Evolutionary conservation across 2,888 invertebrate species (phyloP).

Genomic region (Tenthredo livida): DNA sequence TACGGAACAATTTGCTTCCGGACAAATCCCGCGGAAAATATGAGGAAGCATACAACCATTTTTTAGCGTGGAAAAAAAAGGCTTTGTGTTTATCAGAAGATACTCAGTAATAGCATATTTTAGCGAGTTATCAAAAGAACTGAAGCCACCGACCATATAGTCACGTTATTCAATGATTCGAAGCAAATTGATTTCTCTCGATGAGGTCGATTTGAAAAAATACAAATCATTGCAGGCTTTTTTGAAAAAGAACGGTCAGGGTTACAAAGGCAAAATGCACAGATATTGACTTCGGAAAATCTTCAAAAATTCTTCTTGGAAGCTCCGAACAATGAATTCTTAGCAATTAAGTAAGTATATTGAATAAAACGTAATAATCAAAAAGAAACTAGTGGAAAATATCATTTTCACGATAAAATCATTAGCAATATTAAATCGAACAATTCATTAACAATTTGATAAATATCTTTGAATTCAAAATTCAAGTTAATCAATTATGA

Average conservation of each 20-base stretch:
- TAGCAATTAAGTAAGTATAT: constrained; percentile 13
- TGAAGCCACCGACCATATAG: not conserved
- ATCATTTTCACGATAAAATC: not conserved
- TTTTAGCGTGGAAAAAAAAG: not conserved
- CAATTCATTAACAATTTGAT: not conserved
- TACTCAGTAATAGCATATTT: not conserved
- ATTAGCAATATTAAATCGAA: not conserved
- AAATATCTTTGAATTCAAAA: not conserved
- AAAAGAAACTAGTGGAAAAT: not conserved
- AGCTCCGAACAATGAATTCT: constrained; percentile 1
- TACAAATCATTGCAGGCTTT: constrained; percentile 7
- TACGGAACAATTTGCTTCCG: constrained; percentile 1
- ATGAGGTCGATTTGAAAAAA: constrained; percentile 15
- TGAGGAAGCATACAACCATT: constrained; percentile 2
- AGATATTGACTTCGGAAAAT: not conserved
- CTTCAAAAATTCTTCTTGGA: not conserved
- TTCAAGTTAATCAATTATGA: not conserved
- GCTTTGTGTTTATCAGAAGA: not conserved
- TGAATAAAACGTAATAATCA: constrained; percentile 8
- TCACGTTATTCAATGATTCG: not conserved
- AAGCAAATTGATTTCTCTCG: not conserved
- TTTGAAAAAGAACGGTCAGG: too few species aligned
- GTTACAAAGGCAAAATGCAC: not conserved
- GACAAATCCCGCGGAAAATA: constrained; percentile 17
- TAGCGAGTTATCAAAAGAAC: not conserved